Evolutionary conservation across 2,888 invertebrate species (phyloP).

Genomic region (Tuta absoluta): DNA sequence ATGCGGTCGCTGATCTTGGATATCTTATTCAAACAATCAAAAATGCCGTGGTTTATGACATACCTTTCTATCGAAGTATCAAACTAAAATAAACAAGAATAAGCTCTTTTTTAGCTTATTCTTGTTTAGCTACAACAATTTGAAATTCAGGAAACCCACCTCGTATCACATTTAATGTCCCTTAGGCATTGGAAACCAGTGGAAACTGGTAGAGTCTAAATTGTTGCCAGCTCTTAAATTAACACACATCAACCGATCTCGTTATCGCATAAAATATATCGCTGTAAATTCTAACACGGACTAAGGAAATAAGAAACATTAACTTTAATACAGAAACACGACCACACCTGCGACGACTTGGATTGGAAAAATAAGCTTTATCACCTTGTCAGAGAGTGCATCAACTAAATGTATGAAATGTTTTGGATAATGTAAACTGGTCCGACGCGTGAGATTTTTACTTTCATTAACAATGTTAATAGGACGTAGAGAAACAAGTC

Average conservation of each 20-base stretch:
- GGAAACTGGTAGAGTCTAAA: not conserved
- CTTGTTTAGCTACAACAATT: not conserved
- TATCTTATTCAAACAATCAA: too few species aligned
- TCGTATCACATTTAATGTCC: not conserved
- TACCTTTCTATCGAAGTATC: too few species aligned
- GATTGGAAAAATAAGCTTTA: not conserved
- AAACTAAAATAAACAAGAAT: too few species aligned
- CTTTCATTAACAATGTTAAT: slow-evolving; percentile 7
- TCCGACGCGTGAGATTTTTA: slow-evolving; percentile 10
- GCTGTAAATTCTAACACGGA: slow-evolving; percentile 17
- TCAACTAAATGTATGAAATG: not conserved
- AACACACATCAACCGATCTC: slow-evolving; percentile 10
- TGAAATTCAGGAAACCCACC: not conserved
- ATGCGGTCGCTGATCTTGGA: too few species aligned
- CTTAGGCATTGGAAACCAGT: not conserved
- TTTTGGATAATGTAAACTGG: slow-evolving; percentile 5
- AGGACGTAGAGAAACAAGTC: not conserved
- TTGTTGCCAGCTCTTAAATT: slow-evolving; percentile 8
- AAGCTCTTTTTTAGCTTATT: too few species aligned
- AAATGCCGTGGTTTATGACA: too few species aligned
- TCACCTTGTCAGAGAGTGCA: not conserved
- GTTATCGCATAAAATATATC: slow-evolving; percentile 15
- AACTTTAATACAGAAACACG: slow-evolving; percentile 22
- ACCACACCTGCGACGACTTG: not conserved
- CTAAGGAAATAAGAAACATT: slow-evolving; percentile 35